Evolutionary conservation across 2,888 invertebrate genomes (phyloP).

Genomic region (Plusia festucae): DNA sequence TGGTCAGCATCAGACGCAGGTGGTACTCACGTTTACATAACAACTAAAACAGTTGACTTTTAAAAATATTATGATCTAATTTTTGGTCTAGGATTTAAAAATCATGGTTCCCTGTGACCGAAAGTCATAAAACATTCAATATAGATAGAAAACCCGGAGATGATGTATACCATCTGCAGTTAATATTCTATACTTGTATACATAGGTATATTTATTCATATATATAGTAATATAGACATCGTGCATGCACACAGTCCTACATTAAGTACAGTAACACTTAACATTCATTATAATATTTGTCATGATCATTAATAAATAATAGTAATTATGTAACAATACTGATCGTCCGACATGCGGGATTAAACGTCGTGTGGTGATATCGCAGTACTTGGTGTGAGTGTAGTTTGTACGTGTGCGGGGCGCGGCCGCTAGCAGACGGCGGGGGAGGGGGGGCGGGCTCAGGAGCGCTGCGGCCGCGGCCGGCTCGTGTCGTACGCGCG

Average conservation of each 20-base stretch:
- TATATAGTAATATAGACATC: slow-evolving; percentile 47
- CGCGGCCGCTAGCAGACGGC: slow-evolving; percentile 22
- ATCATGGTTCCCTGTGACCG: slow-evolving; percentile 68
- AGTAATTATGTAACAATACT: slow-evolving; percentile 36
- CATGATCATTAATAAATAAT: slow-evolving; percentile 52
- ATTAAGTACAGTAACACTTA: slow-evolving; percentile 55
- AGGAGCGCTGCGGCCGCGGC: slow-evolving; percentile 94
- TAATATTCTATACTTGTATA: slow-evolving; percentile 54
- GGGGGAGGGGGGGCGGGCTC: slow-evolving; percentile 61
- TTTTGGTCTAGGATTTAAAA: slow-evolving; percentile 61
- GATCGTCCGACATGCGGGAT: slow-evolving; percentile 33
- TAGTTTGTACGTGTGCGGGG: slow-evolving; percentile 19
- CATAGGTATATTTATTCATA: slow-evolving; percentile 51
- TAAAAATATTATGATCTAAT: slow-evolving; percentile 53
- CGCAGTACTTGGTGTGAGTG: slow-evolving; percentile 33
- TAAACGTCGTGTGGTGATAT: slow-evolving; percentile 44
- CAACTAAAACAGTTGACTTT: slow-evolving; percentile 45
- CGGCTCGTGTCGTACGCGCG: slow-evolving; percentile 98
- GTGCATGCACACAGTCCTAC: slow-evolving; percentile 48
- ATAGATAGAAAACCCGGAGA: slow-evolving; percentile 59
- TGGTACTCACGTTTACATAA: slow-evolving; percentile 22
- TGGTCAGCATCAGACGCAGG: slow-evolving; percentile 7
- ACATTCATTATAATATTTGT: slow-evolving; percentile 52
- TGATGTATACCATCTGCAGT: slow-evolving; percentile 56
- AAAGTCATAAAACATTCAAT: slow-evolving; percentile 60